Evolutionary conservation across 1,140 invertebrate species (phyloP).

Genomic region (Leptinotarsa defecta): DNA sequence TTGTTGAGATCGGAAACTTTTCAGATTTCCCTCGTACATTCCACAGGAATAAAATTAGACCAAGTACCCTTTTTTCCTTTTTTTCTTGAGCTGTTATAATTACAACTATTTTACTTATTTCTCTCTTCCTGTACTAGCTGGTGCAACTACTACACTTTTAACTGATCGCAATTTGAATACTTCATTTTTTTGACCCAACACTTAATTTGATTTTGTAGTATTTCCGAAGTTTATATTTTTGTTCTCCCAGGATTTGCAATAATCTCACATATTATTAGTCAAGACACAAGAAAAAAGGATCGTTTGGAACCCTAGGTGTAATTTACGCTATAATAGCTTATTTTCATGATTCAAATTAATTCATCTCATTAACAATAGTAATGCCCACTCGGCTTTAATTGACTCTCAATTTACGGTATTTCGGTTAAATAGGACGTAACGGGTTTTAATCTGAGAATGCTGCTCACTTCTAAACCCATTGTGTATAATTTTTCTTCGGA

Average conservation of each 20-base stretch:
- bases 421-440: no score
- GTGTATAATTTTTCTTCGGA: no score
- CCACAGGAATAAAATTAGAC: constrained; percentile 55
- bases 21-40: constrained; percentile 32
- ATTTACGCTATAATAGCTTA: no score
- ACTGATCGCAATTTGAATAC: constrained; percentile 73
- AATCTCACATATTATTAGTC: constrained; percentile 48
- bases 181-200: constrained; percentile 66
- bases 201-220: constrained; percentile 61
- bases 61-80: constrained; percentile 60
- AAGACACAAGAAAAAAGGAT: no score
- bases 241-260: constrained; percentile 69
- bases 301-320: no score
- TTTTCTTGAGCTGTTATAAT: constrained; percentile 71
- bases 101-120: constrained; percentile 65
- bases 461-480: no score
- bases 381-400: no score
- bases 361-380: no score
- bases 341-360: no score
- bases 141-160: constrained; percentile 74
- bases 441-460: no score
- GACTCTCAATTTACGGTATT: no score
- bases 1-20: no score
- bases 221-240: constrained; percentile 78
- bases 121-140: constrained; percentile 73